Percentiles rank a stretch among this genome's conserved stretches.
phyloP scores from a whole-genome alignment of 2,113 vertebrate species.

The Vulpes ferrilata region DNA sequence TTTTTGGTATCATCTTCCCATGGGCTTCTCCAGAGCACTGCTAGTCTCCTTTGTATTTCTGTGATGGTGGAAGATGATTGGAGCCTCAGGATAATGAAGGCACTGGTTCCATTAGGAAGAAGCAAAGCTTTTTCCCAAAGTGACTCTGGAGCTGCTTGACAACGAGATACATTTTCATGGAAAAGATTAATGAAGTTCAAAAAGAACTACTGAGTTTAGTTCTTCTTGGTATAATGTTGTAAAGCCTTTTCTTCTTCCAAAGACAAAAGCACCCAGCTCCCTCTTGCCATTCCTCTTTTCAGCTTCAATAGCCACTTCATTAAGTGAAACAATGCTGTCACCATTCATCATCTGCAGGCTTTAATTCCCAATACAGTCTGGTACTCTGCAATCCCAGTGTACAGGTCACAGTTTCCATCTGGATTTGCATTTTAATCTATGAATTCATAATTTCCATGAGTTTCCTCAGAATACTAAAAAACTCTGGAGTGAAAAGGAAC shows the following conservation, averaged over 20 bases:
- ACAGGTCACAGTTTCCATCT: background rate
- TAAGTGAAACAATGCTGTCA: conserved; percentile 57
- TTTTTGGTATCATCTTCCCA: background rate
- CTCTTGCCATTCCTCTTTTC: conserved; percentile 48
- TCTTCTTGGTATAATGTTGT: background rate
- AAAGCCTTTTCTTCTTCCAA: conserved; percentile 44
- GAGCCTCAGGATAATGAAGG: background rate
- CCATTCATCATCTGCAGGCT: background rate
- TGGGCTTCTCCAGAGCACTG: background rate
- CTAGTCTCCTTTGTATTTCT: background rate
- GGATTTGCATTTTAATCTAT: conserved; percentile 58
- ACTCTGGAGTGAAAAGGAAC: background rate
- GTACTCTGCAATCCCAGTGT: background rate
- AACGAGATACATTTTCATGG: conserved; percentile 46
- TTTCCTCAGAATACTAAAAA: conserved; percentile 57
- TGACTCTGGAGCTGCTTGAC: conserved; percentile 36
- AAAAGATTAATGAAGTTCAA: conserved; percentile 70
- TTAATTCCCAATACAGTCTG: conserved; percentile 27
- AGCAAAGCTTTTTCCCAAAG: conserved; percentile 46
- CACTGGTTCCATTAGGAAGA: conserved; percentile 7
- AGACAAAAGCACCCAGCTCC: background rate
- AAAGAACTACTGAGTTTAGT: conserved; percentile 31
- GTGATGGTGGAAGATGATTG: background rate
- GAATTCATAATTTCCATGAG: conserved; percentile 18
- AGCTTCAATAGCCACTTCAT: conserved; percentile 61